Base-by-base conservation (phyloP, 2,113 vertebrate species). In the Empidonax alnorum region DNA sequence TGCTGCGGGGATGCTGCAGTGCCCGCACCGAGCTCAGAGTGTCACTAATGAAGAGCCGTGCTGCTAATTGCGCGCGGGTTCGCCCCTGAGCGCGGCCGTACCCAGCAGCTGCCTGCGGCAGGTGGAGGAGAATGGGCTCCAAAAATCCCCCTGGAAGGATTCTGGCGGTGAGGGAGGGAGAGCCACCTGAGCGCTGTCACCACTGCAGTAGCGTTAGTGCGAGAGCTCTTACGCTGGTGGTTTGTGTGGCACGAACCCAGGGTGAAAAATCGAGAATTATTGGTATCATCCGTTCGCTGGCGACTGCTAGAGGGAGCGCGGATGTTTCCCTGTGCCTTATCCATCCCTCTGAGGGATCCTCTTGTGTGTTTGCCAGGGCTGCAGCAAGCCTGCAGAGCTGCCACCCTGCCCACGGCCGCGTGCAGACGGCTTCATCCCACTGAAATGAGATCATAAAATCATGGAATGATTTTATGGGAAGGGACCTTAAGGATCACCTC, bases 251-350 rank as follows among this genome's bases (percentile, higher is more conserved):
- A 47, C 15, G 10, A 78, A 81, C 86, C 69, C 63, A 50, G 85
- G 78, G 85, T 84, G 91, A 90, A 92, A 90, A 91, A 90, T 58
- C 14, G 71, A 71, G 96, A 90, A 91, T 93, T 89, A 63, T 71
- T 50, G 82, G 42, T 81, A 21, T 87, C 69, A 6, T 91, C 79
- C 87, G 7, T 63, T 42, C 24, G 25, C 90, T 37, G 69, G 90
- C 5, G 56, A 22, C 96, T 96, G 94, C 96, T 95, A 94, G 94
- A 96, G 90, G 93, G 90, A 96, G 96, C 52, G 62, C 88, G 79
- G 78, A 75, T 56, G 69, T 92, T 71, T 93, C 88, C 77, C 61
- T 49, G 44, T 16, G 82, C 78, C 65, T 92, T 23, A 24, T 9
- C 44, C 3, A 23, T 52, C 78, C 82, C 73, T 84, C 30, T 4